These are phyloP conservation scores for Limnothrissa miodon DNA, from an alignment of 2,113 vertebrate genomes.

Conservation along the genomic window DNA sequence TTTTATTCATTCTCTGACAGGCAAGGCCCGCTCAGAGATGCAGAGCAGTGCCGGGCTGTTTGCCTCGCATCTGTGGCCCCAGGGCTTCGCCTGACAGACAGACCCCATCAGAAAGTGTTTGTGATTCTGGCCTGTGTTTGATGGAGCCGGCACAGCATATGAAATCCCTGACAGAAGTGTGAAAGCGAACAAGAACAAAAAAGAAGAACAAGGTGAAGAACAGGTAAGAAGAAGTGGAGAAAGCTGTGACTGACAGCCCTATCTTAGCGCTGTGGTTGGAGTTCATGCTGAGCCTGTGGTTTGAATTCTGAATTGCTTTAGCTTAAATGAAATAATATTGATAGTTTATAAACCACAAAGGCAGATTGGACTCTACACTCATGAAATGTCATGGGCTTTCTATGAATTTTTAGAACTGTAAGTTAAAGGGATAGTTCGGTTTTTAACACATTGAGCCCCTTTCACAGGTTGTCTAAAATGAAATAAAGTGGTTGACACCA, in stretches of 20 bases:
- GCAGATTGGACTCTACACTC: too few relatives aligned
- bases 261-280: not conserved
- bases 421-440: too few relatives aligned
- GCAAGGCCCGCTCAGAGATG: not conserved
- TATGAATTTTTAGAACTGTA: too few relatives aligned
- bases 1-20: not conserved
- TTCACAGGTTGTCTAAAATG: too few relatives aligned
- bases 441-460: too few relatives aligned
- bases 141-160: not conserved
- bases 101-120: not conserved
- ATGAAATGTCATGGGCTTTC: too few relatives aligned
- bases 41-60: not conserved
- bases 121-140: not conserved
- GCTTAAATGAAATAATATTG: not conserved
- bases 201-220: not conserved
- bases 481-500: too few relatives aligned
- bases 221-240: not conserved
- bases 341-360: too few relatives aligned
- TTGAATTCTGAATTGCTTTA: not conserved
- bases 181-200: not conserved
- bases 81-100: not conserved
- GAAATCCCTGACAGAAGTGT: constrained; percentile 3
- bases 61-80: not conserved
- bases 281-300: not conserved
- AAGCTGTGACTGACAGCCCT: not conserved